Evolutionary conservation across 2,113 vertebrate genomes (phyloP).

Genomic region (Bagarius yarrelli): DNA sequence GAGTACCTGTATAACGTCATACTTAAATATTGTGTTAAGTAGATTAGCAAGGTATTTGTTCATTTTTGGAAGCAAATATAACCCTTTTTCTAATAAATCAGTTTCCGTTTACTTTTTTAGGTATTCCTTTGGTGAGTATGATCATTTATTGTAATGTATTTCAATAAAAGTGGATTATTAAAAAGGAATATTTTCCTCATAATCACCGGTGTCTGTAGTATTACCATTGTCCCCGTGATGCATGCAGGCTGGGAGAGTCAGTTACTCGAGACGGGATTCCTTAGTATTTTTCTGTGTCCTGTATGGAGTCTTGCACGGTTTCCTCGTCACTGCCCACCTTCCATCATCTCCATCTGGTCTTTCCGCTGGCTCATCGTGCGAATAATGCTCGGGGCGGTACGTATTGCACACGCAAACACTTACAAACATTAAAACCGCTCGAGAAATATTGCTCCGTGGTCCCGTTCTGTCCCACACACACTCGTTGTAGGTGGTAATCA

Average conservation of each 20-base stretch:
- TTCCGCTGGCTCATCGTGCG: conserved; percentile 97
- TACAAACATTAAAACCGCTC: no score
- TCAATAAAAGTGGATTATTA: neutral
- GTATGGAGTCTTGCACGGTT: conserved; percentile 80
- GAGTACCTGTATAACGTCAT: neutral
- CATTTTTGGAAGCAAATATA: neutral
- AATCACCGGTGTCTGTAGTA: neutral
- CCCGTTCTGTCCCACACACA: no score
- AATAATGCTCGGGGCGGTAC: conserved; percentile 96
- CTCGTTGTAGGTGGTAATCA: no score
- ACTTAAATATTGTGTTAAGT: neutral
- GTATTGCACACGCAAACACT: conserved; percentile 56
- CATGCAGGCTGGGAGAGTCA: conserved; percentile 93
- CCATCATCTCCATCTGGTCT: conserved; percentile 83
- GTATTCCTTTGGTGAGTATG: conserved; percentile 76
- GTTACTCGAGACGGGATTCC: conserved; percentile 90
- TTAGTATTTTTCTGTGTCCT: conserved; percentile 89
- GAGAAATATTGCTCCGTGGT: no score
- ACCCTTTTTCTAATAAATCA: neutral
- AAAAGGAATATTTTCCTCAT: neutral
- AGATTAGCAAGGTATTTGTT: neutral
- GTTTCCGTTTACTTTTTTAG: conserved; percentile 53
- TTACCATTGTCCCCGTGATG: neutral
- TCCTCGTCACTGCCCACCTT: conserved; percentile 75
- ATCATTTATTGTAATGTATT: neutral